Percentiles rank a stretch among this genome's conserved stretches.
These are phyloP conservation scores for Hemichromis elongatus DNA, from an alignment of 2,113 vertebrate species.

Conservation along the genomic window DNA sequence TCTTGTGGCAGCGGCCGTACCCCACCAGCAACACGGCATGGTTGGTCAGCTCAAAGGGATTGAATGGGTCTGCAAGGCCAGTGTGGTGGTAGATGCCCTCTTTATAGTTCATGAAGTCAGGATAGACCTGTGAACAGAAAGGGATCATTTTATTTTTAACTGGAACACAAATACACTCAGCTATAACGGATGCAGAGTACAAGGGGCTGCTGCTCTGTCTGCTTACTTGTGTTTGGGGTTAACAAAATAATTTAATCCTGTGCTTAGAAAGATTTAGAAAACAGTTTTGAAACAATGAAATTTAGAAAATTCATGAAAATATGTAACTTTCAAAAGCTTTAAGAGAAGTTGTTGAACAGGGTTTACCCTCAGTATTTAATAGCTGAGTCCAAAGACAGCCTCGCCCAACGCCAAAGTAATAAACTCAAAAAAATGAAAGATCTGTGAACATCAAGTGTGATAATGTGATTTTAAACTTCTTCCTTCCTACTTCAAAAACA, in stretches of 20 bases:
- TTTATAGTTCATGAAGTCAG: constrained; percentile 84
- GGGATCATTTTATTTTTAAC: neutral
- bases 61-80: constrained; percentile 77
- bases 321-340: neutral
- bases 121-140: constrained; percentile 70
- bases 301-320: neutral
- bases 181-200: neutral
- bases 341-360: neutral
- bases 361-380: neutral
- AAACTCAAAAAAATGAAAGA: neutral
- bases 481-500: neutral
- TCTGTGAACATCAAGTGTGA: neutral
- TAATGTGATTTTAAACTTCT: neutral
- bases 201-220: neutral
- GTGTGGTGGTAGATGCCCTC: constrained; percentile 93
- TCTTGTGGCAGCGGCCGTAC: constrained; percentile 78
- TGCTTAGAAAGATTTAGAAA: neutral
- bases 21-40: constrained; percentile 93
- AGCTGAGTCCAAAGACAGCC: neutral
- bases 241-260: neutral
- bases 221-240: neutral
- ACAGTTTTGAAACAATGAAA: neutral
- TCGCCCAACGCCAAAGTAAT: neutral
- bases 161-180: neutral
- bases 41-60: constrained; percentile 93